These are phyloP conservation scores for Danaus plexippus DNA, from an alignment of 1,140 invertebrate species.

Conservation along the genomic window DNA sequence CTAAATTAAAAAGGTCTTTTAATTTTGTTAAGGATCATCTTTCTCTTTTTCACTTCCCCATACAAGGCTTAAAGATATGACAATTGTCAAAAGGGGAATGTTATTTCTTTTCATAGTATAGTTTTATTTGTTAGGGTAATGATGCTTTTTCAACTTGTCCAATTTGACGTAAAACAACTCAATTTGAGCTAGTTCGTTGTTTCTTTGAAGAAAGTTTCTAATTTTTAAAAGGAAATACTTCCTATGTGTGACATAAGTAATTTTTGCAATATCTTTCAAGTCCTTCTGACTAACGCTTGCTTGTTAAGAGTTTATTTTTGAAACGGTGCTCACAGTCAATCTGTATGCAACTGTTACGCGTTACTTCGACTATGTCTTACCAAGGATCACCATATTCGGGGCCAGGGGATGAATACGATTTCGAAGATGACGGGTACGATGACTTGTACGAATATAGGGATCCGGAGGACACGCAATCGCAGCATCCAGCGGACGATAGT, in stretches of 20 bases:
- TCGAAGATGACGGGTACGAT: slow-evolving; percentile 68
- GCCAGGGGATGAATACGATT: slow-evolving; percentile 65
- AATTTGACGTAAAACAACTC: slow-evolving; percentile 62
- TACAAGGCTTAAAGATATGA: too few relatives aligned
- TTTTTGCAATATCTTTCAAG: slow-evolving; percentile 34
- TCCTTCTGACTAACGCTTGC: slow-evolving; percentile 28
- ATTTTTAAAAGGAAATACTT: slow-evolving; percentile 36
- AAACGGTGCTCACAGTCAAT: slow-evolving; percentile 55
- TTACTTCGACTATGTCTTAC: slow-evolving; percentile 68
- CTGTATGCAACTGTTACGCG: slow-evolving; percentile 70
- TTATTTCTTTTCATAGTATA: not conserved
- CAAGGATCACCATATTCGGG: slow-evolving; percentile 70
- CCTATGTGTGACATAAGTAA: slow-evolving; percentile 56
- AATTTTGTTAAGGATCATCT: slow-evolving; percentile 15
- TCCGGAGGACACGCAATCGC: slow-evolving; percentile 49
- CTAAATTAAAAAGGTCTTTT: slow-evolving; percentile 9
- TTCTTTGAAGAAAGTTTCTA: slow-evolving; percentile 28
- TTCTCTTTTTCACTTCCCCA: slow-evolving; percentile 30
- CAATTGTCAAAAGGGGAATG: too few relatives aligned
- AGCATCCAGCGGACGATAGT: slow-evolving; percentile 52
- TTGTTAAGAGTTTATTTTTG: slow-evolving; percentile 46
- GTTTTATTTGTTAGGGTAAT: slow-evolving; percentile 25
- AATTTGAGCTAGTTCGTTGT: slow-evolving; percentile 53
- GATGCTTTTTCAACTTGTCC: slow-evolving; percentile 53
- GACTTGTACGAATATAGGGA: slow-evolving; percentile 64